Conservation (phyloP, 2,797 vertebrate species). For the Helostoma temminkii region DNA sequence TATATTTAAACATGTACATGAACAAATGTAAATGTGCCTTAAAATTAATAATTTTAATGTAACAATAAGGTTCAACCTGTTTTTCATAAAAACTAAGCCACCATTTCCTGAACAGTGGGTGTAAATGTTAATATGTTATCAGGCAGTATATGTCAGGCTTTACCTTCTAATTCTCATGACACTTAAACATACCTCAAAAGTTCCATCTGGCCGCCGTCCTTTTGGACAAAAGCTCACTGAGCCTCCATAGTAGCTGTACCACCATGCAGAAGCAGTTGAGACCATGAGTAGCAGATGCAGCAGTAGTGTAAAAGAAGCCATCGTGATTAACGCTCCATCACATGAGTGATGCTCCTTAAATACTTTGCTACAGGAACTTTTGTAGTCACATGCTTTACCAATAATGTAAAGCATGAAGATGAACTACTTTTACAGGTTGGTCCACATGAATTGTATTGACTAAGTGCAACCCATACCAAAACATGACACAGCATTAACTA, state of each 20-base stretch:
- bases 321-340: not conserved
- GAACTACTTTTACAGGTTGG: not conserved
- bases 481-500: too few species aligned
- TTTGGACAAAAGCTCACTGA: slow-evolving; percentile 41
- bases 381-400: not conserved
- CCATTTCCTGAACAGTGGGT: too few species aligned
- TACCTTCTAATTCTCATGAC: too few species aligned
- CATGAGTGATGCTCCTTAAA: not conserved
- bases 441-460: too few species aligned
- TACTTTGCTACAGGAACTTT: not conserved
- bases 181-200: slow-evolving; percentile 23
- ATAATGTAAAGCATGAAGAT: not conserved
- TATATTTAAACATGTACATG: too few species aligned
- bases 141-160: too few species aligned
- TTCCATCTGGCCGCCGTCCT: slow-evolving; percentile 23
- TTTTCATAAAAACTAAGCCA: too few species aligned
- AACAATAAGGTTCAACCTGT: too few species aligned
- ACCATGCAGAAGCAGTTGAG: slow-evolving; percentile 27
- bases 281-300: slow-evolving; percentile 39
- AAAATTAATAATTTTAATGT: too few species aligned
- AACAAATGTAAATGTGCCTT: too few species aligned
- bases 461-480: too few species aligned
- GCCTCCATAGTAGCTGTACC: slow-evolving; percentile 19
- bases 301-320: slow-evolving; percentile 20
- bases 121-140: too few species aligned